Base-by-base conservation (phyloP, 2,888 invertebrate species). In the Synanthedon formicaeformis region DNA sequence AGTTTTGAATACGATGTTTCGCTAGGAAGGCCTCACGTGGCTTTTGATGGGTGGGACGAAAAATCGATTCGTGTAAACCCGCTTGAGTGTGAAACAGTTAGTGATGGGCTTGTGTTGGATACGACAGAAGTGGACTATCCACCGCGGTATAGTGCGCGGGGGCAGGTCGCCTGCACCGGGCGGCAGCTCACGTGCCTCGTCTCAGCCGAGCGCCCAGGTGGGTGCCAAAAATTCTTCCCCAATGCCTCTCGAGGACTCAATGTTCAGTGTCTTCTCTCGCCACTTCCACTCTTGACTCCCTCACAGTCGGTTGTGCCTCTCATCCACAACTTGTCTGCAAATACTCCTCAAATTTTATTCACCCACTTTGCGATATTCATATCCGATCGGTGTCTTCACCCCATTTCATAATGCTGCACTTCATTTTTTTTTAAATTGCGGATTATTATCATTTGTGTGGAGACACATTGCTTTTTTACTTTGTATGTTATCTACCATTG, bases 51-150 rank as follows among this genome's bases (percentile, higher is more conserved):
- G 34, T 16, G 34, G 34, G 34, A 2, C 34, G 8, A 10, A 34
- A 34, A 34, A 34, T 34, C 34, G 34, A 34, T 34, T 10, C 34
- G 34, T 34, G 34, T 34, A 34, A 34, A 34, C 34, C 34, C 34
- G 34, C 34, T 34, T 34, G 6, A 34, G 34, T 34, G 34, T 34
- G 34, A 34, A 34, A 34, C 10, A 34, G 50, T 52, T 62, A 69
- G 67, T 73, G 63, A 71, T 65, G 71, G 67, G 63, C 63, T 60
- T 79, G 64, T 81, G 66, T 82, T 82, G 72, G 69, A 72, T 78
- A 75, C 75, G 72, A 76, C 91, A 93, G 93, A 93, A 92, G 91
- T 93, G 93, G 93, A 92, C 92, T 85, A 89, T 92, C 88, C 92
- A 93, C 85, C 92, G 92, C 76, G 93, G 93, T 88, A 91, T 93